Conservation (phyloP, 1,140 invertebrate species). For the Cataglyphis hispanica region DNA sequence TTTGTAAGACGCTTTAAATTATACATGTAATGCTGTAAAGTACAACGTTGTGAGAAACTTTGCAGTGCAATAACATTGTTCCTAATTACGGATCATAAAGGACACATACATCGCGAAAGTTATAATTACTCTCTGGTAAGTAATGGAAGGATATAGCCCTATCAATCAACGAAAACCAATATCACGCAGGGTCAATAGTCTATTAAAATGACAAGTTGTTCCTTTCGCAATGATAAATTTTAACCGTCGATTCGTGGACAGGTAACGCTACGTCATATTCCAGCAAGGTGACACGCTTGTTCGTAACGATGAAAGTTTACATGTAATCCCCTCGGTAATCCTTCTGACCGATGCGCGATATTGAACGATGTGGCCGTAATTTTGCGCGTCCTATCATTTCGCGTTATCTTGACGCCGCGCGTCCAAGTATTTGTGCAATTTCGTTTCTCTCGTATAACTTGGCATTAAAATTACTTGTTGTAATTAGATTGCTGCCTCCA, state of each 20-base stretch:
- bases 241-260: not conserved
- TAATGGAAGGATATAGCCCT: conserved; percentile 30
- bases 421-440: conserved; percentile 51
- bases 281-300: conserved; percentile 51
- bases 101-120: conserved; percentile 5
- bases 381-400: conserved; percentile 26
- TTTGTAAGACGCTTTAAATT: not conserved
- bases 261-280: conserved; percentile 46
- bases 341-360: conserved; percentile 48
- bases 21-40: not conserved
- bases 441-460: conserved; percentile 49
- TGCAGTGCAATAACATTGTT: not conserved
- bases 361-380: conserved; percentile 56
- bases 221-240: conserved; percentile 38
- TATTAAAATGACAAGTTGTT: conserved; percentile 41
- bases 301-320: conserved; percentile 67
- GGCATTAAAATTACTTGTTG: conserved; percentile 39
- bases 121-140: conserved; percentile 39
- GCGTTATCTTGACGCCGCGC: not conserved
- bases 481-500: conserved; percentile 44
- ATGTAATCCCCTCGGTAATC: conserved; percentile 59
- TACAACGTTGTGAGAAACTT: conserved; percentile 27
- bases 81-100: conserved; percentile 29
- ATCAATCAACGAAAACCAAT: conserved; percentile 47
- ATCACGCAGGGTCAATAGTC: not conserved